Base-by-base conservation (phyloP, 2,888 invertebrate genomes). In the Erannis defoliaria region DNA sequence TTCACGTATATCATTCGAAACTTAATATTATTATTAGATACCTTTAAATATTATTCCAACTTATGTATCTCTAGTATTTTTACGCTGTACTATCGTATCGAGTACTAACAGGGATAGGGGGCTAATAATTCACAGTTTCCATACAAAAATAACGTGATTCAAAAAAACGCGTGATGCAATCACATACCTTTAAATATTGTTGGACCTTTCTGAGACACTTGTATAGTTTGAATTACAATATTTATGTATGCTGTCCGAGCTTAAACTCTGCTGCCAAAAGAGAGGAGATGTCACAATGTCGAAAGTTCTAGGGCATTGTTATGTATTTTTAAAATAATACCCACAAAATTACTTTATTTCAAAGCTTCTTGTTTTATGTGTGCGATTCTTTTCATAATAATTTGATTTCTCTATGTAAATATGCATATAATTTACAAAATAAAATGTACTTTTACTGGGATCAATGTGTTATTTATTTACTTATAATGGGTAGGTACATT, bases 371-470 rank as follows among this genome's bases (percentile, higher is more conserved):
- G n/a, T 45, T 35, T n/a, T 42, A 40, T 40, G 37, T 51, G 29
- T 31, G 31, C 31, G 29, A 29, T 26, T 31, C n/a, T 18, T 14
- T 18, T 14, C 46, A 60, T 42, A 19, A 21, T 61, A 45, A 19
- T 45, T 50, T 26, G 26, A 26, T 26, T 50, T 19, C 12, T 51
- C 23, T 37, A 43, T 26, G 65, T 66, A 63, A 37, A 67, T 50
- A 64, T 71, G 54, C 61, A 68, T 65, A 53, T 58, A 61, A 37
- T 65, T 54, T n/a, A 50, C n/a, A 0, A 55, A 59, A 59, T 78
- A 71, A 78, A 80, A 74, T 72, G 62, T 68, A 55, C 68, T 71
- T 70, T 68, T 70, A 66, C 69, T 70, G 55, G 37, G 50, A 68
- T 21, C 54, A 18, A 45, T 59, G 57, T 73, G 71, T 69, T 38